Evolutionary conservation across 2,888 invertebrate species (phyloP).

Genomic region (Oegoconia quadripuncta): DNA sequence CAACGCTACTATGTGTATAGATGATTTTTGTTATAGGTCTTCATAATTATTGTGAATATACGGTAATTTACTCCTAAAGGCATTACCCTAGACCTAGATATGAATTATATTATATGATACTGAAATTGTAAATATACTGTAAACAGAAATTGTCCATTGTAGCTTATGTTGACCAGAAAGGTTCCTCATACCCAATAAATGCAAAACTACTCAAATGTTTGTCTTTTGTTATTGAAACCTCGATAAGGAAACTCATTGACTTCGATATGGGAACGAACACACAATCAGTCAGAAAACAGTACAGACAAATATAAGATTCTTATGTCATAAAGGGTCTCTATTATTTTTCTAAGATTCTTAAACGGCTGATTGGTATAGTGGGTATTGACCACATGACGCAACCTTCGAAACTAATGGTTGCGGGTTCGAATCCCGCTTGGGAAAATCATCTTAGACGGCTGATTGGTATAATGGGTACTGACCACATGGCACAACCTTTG

Average conservation of each 20-base stretch:
- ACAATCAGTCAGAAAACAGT: no score
- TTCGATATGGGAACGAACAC: no score
- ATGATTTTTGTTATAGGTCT: conserved; percentile 58
- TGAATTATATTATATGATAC: conserved; percentile 69
- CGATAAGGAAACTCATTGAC: neutral
- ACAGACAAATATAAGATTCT: no score
- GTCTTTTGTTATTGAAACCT: conserved; percentile 33
- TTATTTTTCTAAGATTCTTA: no score
- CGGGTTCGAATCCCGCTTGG: no score
- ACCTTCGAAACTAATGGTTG: no score
- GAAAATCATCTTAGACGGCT: no score
- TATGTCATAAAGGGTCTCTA: no score
- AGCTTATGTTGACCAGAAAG: conserved; percentile 79
- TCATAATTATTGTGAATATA: conserved; percentile 75
- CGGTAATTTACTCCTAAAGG: conserved; percentile 66
- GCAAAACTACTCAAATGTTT: conserved; percentile 68
- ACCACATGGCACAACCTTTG: no score
- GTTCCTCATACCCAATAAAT: conserved; percentile 80
- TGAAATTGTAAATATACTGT: conserved; percentile 77
- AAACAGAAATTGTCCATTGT: conserved; percentile 74
- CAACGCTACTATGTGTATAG: conserved; percentile 72
- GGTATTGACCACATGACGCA: no score
- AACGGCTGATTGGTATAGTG: no score
- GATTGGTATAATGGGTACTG: no score
- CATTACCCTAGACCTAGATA: conserved; percentile 66